A percentile compares a stretch with the other conserved stretches of the same genome.
Evolutionary conservation across 2,888 invertebrate species (phyloP).

Genomic region (Acholoe squamosa): DNA sequence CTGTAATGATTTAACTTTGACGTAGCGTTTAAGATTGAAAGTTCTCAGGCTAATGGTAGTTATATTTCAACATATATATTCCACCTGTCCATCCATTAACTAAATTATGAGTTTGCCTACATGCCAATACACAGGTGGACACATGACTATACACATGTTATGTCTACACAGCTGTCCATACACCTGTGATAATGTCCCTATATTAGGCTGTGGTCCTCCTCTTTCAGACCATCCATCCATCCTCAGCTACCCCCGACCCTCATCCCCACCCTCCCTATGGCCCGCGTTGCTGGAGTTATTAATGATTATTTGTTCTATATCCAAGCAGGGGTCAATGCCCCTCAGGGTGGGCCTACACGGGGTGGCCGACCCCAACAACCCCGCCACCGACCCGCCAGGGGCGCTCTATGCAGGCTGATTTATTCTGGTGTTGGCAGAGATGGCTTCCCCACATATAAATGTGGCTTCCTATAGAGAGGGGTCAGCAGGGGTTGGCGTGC

Average conservation of each 20-base stretch:
- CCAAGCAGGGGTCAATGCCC: constrained; percentile 10
- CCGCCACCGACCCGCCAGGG: background rate
- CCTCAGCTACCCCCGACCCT: background rate
- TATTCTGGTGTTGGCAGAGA: background rate
- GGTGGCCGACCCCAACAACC: background rate
- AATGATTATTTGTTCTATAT: constrained; percentile 58
- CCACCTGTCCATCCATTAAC: no score
- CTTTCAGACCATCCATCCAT: background rate
- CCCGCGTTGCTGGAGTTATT: constrained; percentile 12
- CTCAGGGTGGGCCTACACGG: constrained; percentile 9
- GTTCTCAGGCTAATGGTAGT: no score
- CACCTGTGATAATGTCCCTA: background rate
- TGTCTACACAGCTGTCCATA: no score
- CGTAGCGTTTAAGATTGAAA: no score
- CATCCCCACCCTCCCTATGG: background rate
- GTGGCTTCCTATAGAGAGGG: background rate
- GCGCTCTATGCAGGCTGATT: background rate
- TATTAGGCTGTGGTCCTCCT: background rate
- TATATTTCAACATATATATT: no score
- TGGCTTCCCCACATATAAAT: background rate
- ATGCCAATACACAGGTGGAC: no score
- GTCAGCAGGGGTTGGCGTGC: background rate
- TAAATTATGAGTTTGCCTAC: no score
- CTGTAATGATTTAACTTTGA: no score
- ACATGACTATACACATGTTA: no score